Conservation (phyloP, 2,113 vertebrate species). For the Rhombomys opimus region DNA sequence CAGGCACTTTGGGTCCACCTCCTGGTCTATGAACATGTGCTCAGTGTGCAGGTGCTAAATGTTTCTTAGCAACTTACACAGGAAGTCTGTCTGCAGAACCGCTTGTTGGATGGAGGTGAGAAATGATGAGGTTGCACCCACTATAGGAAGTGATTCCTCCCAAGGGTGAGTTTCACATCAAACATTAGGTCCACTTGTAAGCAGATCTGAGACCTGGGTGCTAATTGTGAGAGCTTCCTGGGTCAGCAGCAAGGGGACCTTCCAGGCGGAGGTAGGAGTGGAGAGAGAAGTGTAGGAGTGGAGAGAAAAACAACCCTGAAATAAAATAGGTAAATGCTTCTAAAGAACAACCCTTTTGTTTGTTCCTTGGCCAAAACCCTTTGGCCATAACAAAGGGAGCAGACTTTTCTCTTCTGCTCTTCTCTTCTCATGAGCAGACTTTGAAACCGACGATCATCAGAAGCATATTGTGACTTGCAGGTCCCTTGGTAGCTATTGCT, state of each 20-base stretch:
- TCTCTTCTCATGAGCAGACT: accelerated
- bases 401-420: not conserved
- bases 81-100: not conserved
- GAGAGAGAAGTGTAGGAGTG: not conserved
- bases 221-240: not conserved
- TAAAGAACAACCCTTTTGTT: not conserved
- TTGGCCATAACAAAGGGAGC: not conserved
- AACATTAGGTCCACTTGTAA: not conserved
- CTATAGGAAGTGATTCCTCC: not conserved
- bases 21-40: not conserved
- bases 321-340: not conserved
- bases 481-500: not conserved
- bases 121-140: not conserved
- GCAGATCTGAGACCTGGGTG: slow-evolving; percentile 43
- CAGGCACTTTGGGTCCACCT: not conserved
- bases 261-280: accelerated
- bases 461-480: accelerated
- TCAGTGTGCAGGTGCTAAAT: not conserved
- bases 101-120: not conserved
- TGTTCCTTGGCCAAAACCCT: too few relatives aligned
- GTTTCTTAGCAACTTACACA: not conserved
- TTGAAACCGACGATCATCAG: not conserved
- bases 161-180: not conserved
- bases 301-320: not conserved
- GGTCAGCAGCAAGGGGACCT: not conserved